Percentiles rank a stretch among this genome's conserved stretches.
phyloP scores from a whole-genome alignment of 2,888 invertebrate genomes.

The Cheilosia vulpina region DNA sequence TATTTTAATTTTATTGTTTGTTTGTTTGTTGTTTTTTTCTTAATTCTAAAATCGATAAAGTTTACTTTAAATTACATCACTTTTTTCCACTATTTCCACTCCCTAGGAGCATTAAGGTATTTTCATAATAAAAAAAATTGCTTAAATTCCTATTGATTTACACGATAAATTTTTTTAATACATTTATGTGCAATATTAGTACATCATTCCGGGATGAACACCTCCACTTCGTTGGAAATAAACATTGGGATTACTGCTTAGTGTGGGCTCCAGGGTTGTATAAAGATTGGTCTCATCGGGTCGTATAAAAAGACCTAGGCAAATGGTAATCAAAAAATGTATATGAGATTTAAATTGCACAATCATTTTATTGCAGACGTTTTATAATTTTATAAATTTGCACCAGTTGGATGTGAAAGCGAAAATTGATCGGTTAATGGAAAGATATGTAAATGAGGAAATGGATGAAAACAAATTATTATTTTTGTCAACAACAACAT shows the following conservation, averaged over 20 bases:
- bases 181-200: constrained; percentile 84
- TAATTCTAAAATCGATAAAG: constrained; percentile 11
- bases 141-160: constrained; percentile 37
- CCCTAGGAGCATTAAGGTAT: constrained; percentile 66
- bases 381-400: too few species aligned
- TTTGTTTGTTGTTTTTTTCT: neutral
- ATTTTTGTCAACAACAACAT: too few species aligned
- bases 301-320: constrained; percentile 89
- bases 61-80: constrained; percentile 51
- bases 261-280: constrained; percentile 92
- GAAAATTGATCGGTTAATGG: neutral
- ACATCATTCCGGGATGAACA: constrained; percentile 96
- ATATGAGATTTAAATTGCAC: neutral
- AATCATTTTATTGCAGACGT: constrained; percentile 5
- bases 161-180: constrained; percentile 45
- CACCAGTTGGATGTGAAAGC: neutral
- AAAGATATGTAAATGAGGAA: too few species aligned
- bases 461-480: too few species aligned
- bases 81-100: constrained; percentile 36
- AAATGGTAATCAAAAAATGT: constrained; percentile 7
- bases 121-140: neutral
- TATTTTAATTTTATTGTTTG: constrained; percentile 16
- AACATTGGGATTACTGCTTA: constrained; percentile 95
- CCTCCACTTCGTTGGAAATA: constrained; percentile 92
- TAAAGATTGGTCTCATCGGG: constrained; percentile 93